Evolutionary conservation across 2,888 invertebrate genomes (phyloP), one percentile per base, ranked within the genome.

Genomic region (Calliopum simillimum): DNA sequence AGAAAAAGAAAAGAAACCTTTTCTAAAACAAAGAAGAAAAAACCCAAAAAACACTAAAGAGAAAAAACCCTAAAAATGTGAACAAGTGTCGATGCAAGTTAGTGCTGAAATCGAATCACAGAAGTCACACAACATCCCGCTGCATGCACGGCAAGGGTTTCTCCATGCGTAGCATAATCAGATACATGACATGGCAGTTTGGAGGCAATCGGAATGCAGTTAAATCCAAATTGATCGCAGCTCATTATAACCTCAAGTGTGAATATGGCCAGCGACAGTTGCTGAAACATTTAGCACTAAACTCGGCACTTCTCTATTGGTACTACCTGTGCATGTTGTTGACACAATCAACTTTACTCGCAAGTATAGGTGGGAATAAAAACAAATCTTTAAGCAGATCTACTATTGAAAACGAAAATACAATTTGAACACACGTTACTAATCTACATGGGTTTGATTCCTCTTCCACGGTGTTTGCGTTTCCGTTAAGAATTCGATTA

Each of bases 161-260:
- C 21, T 55, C 55, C 49, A 6, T 14, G 55, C 8, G 55, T 6
- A 21, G 46, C 61, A 61, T 46, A 61, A 67, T 67, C 67, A 41
- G 66, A 58, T 67, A 58, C 67, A 58, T 67, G 67, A 67, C 67
- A 59, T 58, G 59, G 67, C 58, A 59, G 77, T 79, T 80, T 79
- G 82, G 78, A 75, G 74, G 72, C 81, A 67, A 59, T 67, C 67
- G 67, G 67, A 67, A 83, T 83, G 82, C 81, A 82, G 82, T 82
- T 82, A 82, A 82, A 81, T 82, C 82, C 83, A 82, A 82, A 83
- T 83, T 83, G 83, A 83, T 82, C 82, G 81, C 79, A 78, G 77
- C 77, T 78, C 76, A 74, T 76, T 74, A 74, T 76, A 74, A 74
- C 74, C 73, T 70, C 74, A 65, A 51, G 71, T 69, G 69, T 72